phyloP scores from a whole-genome alignment of 53 echinoderm and acorn worm genomes.

The Patiria pectinifera region DNA sequence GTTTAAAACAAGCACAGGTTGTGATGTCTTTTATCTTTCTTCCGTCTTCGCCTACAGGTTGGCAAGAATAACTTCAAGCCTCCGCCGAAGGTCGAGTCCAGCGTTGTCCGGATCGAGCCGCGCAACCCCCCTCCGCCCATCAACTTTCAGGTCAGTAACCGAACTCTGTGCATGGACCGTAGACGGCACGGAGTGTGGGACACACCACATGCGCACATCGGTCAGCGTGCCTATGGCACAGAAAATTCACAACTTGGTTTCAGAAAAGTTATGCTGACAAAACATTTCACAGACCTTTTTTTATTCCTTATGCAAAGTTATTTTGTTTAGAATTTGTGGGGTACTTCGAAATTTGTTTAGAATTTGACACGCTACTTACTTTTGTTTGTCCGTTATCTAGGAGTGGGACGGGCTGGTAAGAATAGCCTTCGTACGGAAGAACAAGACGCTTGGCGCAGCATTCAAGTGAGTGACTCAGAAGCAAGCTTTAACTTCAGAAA shows the following conservation, averaged over 20 bases:
- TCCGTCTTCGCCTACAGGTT: slow-evolving; percentile 56
- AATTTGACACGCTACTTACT: background rate
- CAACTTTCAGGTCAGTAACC: slow-evolving; percentile 89
- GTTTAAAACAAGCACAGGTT: background rate
- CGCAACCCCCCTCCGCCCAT: slow-evolving; percentile 97
- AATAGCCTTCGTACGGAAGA: slow-evolving; percentile 92
- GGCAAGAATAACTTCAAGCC: slow-evolving; percentile 96
- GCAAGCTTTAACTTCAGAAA: no score
- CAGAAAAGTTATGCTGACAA: no score
- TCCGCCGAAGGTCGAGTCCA: slow-evolving; percentile 96
- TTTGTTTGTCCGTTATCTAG: slow-evolving; percentile 12
- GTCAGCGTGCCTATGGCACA: no score
- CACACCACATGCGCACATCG: no score
- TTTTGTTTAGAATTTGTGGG: no score
- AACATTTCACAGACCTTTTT: no score
- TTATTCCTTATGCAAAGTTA: no score
- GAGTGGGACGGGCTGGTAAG: slow-evolving; percentile 97
- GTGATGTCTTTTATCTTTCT: background rate
- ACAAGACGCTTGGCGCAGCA: slow-evolving; percentile 84
- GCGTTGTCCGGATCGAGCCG: slow-evolving; percentile 93
- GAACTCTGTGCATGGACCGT: background rate
- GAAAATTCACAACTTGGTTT: no score
- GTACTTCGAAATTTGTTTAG: no score
- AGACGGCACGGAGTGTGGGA: no score
- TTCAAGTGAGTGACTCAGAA: slow-evolving; percentile 77